Conservation (phyloP, 2,888 invertebrate genomes). For the Ariolimax columbianus region DNA sequence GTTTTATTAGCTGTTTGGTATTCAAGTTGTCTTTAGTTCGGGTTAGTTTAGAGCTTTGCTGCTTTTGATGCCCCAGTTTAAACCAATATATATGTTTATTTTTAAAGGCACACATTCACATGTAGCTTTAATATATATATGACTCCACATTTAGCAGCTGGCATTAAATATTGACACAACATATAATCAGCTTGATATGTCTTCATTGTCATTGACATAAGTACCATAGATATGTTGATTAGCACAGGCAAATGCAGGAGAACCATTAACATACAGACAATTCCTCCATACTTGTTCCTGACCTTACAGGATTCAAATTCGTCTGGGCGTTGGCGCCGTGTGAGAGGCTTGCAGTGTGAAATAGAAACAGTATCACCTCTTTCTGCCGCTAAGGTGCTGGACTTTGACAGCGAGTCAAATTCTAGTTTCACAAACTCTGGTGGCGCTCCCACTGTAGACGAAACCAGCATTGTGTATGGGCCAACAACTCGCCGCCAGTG, state of each 20-base stretch:
- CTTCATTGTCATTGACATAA: neutral
- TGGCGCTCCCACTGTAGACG: neutral
- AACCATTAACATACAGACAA: conserved; percentile 18
- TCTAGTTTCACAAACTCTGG: conserved; percentile 62
- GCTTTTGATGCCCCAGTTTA: neutral
- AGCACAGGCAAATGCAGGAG: neutral
- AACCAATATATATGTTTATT: neutral
- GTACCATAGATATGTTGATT: neutral
- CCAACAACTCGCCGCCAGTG: conserved; percentile 87
- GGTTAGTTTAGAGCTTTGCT: conserved; percentile 8
- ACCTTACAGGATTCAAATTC: conserved; percentile 49
- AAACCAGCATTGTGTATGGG: conserved; percentile 79
- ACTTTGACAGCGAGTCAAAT: conserved; percentile 73
- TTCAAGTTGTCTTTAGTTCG: neutral
- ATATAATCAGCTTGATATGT: neutral
- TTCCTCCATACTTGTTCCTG: neutral
- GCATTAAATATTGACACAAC: neutral
- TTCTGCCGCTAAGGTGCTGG: conserved; percentile 66
- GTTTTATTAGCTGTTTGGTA: neutral
- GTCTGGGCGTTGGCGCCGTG: conserved; percentile 36
- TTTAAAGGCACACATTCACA: neutral
- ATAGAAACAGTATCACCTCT: conserved; percentile 34
- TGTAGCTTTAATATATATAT: neutral
- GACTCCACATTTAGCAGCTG: neutral
- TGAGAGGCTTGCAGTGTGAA: conserved; percentile 38